These are phyloP conservation scores for Onthophagus taurus DNA, from an alignment of 1,140 invertebrate species.

Conservation along the genomic window DNA sequence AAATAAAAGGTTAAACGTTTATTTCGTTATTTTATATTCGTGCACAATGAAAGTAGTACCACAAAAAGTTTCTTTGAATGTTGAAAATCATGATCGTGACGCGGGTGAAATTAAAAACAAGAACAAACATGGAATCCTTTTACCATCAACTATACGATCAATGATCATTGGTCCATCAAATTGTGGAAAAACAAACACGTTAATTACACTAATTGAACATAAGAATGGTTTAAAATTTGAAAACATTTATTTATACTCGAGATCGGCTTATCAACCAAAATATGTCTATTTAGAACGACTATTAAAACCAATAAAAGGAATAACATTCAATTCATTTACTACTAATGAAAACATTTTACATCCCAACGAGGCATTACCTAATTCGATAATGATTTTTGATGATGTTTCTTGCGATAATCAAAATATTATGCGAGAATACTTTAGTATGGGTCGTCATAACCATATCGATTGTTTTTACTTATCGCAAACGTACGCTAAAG, in stretches of 20 bases:
- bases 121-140: neutral
- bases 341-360: constrained; percentile 3
- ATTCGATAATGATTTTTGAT: constrained; percentile 11
- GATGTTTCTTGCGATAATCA: constrained; percentile 11
- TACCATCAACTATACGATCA: constrained; percentile 12
- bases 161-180: constrained; percentile 29
- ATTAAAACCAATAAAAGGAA: constrained; percentile 17
- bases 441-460: constrained; percentile 27
- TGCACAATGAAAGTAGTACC: constrained; percentile 3
- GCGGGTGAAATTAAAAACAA: neutral
- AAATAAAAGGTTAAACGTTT: neutral
- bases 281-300: constrained; percentile 29
- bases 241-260: constrained; percentile 38
- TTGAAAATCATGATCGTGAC: neutral
- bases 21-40: neutral
- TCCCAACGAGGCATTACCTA: constrained; percentile 3
- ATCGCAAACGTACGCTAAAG: constrained; percentile 4
- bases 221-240: constrained; percentile 34
- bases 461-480: constrained; percentile 35
- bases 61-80: neutral
- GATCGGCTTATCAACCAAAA: constrained; percentile 34
- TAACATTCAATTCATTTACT: neutral
- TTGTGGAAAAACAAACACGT: constrained; percentile 36
- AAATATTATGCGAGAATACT: constrained; percentile 9
- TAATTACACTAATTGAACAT: constrained; percentile 27